Conservation (phyloP, 2,888 invertebrate genomes). For the Thera obeliscata region DNA sequence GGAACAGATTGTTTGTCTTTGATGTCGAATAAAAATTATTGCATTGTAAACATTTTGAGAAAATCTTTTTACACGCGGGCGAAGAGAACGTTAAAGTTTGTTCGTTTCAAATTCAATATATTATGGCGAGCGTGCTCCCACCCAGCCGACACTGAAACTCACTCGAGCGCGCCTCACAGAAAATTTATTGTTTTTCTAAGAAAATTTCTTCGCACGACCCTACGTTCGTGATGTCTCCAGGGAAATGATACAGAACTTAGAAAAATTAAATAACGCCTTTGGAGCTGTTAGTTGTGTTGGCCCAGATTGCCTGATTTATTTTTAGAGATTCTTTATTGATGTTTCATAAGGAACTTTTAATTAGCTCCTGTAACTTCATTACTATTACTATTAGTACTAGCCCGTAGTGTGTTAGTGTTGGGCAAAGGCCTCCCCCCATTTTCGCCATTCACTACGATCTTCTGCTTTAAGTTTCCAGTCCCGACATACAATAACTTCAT, state of each 20-base stretch:
- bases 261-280: constrained; percentile 70
- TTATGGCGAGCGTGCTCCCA: constrained; percentile 83
- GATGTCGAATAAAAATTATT: constrained; percentile 70
- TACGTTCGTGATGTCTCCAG: constrained; percentile 65
- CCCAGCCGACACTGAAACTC: constrained; percentile 83
- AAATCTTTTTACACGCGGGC: constrained; percentile 79
- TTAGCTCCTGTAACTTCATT: too few relatives aligned
- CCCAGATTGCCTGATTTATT: neutral
- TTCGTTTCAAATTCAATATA: constrained; percentile 85
- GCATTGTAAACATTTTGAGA: constrained; percentile 78
- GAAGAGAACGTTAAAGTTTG: constrained; percentile 79
- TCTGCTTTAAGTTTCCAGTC: too few relatives aligned
- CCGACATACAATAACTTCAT: too few relatives aligned
- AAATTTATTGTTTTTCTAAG: constrained; percentile 85
- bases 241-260: constrained; percentile 56
- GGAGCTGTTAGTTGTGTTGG: constrained; percentile 6
- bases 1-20: constrained; percentile 52
- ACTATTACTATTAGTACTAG: too few relatives aligned
- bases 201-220: constrained; percentile 76
- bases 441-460: too few relatives aligned
- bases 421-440: too few relatives aligned
- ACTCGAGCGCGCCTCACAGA: constrained; percentile 81
- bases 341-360: too few relatives aligned
- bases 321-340: too few relatives aligned
- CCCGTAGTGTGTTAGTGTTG: too few relatives aligned